Base-by-base conservation (phyloP, 2,888 invertebrate species). In the Strigamia transsilvanica region DNA sequence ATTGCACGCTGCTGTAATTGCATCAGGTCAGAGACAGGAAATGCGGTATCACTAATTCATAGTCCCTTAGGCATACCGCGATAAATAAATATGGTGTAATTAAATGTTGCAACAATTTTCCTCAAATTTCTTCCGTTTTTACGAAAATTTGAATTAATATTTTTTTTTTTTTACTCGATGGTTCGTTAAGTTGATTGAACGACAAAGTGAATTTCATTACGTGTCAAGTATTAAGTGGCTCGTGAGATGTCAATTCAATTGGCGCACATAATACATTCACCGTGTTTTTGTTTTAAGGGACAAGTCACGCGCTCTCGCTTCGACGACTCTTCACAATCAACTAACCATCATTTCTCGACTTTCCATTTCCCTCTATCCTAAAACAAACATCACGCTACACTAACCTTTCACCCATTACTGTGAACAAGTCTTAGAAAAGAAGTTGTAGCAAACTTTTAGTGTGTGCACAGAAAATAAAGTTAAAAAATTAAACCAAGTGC, bases 221-320 rank as follows among this genome's bases (percentile, higher is more conserved):
- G 56, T 56, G 56, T 56, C 56, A 18, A 18, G 46, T 56, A 9
- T n/a, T 56, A 56, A 56, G 18, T 18, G 21, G 18, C 6, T 56
- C 56, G 56, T 18, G 56, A n/a, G 18, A 56, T 18, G 56, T 21
- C 56, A 56, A 56, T 56, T 56, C 18, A 56, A 56, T 56, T 56
- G 56, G 56, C 56, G 56, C n/a, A 56, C 56, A 18, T 56, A 56
- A 56, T 56, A 56, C 56, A 18, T n/a, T 56, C 18, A 56, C n/a
- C 21, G 56, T 56, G n/a, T 56, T 56, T 56, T 56, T 56, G 56
- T 56, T 56, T 56, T 56, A 56, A 56, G 56, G 56, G 56, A 56
- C 56, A 56, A 56, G 56, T 56, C 56, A 56, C 56, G 56, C 56
- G 4, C 56, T 56, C 21, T 56, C 56, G 56, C 56, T 18, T 56